phyloP scores from a whole-genome alignment of 92 coral and sea anemone species.

The Heteractis magnifica region DNA sequence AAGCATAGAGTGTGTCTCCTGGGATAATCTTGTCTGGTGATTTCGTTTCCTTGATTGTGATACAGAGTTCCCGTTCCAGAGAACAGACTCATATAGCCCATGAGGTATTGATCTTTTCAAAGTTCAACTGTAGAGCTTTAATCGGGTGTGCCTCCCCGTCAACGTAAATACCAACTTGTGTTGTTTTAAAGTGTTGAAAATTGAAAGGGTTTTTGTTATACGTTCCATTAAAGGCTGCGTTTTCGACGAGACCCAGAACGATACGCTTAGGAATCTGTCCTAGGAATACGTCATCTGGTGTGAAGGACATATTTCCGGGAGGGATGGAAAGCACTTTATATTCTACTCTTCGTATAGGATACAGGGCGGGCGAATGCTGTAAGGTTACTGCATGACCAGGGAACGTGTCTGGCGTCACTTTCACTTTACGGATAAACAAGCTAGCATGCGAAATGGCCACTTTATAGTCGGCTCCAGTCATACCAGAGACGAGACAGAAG shows the following conservation, averaged over 20 bases:
- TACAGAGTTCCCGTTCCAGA: too few species aligned
- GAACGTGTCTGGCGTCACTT: conserved; percentile 27
- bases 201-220: too few species aligned
- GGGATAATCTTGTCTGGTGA: too few species aligned
- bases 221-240: conserved; percentile 49
- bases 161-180: too few species aligned
- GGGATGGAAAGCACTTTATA: conserved; percentile 43
- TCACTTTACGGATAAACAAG: conserved; percentile 22
- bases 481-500: background rate
- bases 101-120: too few species aligned
- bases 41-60: too few species aligned
- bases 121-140: too few species aligned
- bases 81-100: too few species aligned
- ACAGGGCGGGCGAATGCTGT: conserved; percentile 39
- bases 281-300: too few species aligned
- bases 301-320: conserved; percentile 39
- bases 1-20: conserved; percentile 35
- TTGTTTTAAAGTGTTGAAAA: too few species aligned
- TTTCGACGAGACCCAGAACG: conserved; percentile 45
- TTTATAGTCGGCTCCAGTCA: background rate
- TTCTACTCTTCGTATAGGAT: too few species aligned
- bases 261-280: conserved; percentile 44
- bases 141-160: too few species aligned
- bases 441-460: conserved; percentile 5
- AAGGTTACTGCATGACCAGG: conserved; percentile 33